Conservation (phyloP, 1,140 invertebrate genomes). For the Conus ventricosus region DNA sequence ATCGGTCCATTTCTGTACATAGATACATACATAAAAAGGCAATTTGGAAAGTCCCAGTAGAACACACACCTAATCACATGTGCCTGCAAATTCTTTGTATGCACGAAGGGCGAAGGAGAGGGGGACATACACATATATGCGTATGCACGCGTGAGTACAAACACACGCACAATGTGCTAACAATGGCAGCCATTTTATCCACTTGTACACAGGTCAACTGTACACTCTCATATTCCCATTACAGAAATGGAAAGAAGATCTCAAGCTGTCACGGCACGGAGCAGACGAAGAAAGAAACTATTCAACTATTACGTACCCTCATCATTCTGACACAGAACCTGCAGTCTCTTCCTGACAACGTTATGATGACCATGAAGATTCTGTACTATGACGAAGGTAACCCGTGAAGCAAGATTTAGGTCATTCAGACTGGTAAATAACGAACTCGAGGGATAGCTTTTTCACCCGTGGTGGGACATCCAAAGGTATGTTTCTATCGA, state of each 20-base stretch:
- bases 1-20: no score
- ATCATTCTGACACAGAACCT: slow-evolving; percentile 72
- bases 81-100: no score
- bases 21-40: no score
- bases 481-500: not conserved
- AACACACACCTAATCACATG: no score
- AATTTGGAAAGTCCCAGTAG: no score
- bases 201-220: no score
- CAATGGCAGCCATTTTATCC: no score
- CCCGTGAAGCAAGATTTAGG: not conserved
- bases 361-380: slow-evolving; percentile 75
- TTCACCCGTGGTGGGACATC: not conserved
- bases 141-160: no score
- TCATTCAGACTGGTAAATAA: not conserved
- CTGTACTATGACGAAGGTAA: slow-evolving; percentile 75
- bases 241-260: slow-evolving; percentile 71
- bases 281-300: slow-evolving; percentile 73
- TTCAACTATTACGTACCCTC: slow-evolving; percentile 71
- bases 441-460: not conserved
- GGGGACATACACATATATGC: no score
- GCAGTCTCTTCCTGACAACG: slow-evolving; percentile 70
- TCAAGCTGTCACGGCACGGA: slow-evolving; percentile 61
- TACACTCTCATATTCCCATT: not conserved
- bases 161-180: no score
- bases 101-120: no score